These are phyloP conservation scores for Drosophila pseudoobscura DNA, from an alignment of 1,140 invertebrate species.

Conservation along the genomic window DNA sequence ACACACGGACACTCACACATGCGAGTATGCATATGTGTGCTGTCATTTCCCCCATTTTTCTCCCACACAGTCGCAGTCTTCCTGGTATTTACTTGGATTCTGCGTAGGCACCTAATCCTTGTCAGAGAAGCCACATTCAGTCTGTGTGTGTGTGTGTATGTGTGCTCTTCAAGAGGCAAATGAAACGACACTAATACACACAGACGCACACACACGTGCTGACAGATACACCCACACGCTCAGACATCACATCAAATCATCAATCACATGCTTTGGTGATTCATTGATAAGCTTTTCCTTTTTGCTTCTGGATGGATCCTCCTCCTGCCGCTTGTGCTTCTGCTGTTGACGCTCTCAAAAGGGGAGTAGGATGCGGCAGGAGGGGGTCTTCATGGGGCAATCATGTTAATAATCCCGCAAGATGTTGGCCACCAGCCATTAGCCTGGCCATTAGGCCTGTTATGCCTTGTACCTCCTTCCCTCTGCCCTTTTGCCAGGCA, in stretches of 20 bases:
- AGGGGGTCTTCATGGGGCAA: conserved; percentile 46
- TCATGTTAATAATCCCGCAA: conserved; percentile 77
- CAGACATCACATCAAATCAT: conserved; percentile 71
- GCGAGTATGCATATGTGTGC: conserved; percentile 59
- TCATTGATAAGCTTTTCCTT: conserved; percentile 72
- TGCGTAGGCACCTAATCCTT: conserved; percentile 69
- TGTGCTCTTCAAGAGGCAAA: conserved; percentile 17
- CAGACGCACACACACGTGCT: conserved; percentile 14
- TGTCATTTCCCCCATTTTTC: conserved; percentile 41
- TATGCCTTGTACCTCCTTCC: not conserved
- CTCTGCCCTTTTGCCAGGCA: conserved; percentile 6
- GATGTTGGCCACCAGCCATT: conserved; percentile 61
- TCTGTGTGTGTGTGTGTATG: conserved; percentile 8
- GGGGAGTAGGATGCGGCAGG: too few relatives aligned
- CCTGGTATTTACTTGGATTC: conserved; percentile 49
- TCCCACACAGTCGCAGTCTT: conserved; percentile 26
- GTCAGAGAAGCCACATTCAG: conserved; percentile 66
- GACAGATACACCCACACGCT: conserved; percentile 24
- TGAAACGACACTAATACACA: conserved; percentile 25
- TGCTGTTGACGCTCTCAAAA: conserved; percentile 15
- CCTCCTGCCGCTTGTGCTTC: not conserved
- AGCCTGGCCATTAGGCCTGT: conserved; percentile 43
- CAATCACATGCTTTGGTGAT: conserved; percentile 79
- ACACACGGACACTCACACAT: conserved; percentile 33
- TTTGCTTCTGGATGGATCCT: not conserved